Evolutionary conservation across 2,113 vertebrate genomes (phyloP), one percentile per base, ranked within the genome.

Genomic region (Ammodytes dubius): DNA sequence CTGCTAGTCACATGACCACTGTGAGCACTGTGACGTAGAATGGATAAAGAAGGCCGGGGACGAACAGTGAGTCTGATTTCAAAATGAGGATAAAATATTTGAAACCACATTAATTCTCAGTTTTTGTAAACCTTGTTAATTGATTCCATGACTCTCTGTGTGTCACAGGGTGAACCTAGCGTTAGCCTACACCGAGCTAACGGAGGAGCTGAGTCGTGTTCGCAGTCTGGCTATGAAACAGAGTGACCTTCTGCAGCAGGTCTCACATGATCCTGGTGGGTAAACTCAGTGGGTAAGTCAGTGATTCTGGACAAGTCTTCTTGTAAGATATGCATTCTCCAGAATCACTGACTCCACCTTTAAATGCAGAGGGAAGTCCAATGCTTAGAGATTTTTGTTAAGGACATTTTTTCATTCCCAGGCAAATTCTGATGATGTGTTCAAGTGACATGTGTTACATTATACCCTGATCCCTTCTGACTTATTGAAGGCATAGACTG

Each of bases 1-100:
- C 5, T 66, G 9, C 82, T 17, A 69, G 60, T 74, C 78, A 2
- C 86, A 90, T 90, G 89, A 91, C 27, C 1, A 86, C 70, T 94
- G 92, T 77, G 90, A 92, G 27, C 90, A 92, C 87, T 93, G 96
- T 75, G 95, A 97, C 57, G 96, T 97, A 85, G 96, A 96, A 2
- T 97, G 97, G 96, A 95, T 97, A 87, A 97, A 97, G 89, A 97
- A 96, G 89, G 95, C 96, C 10, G 97, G 96, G n/a, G 97, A 97
- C 0, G 97, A 97, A 85, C 97, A 97, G 97, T 97, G 94, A 97
- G 97, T 96, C 10, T 53, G 4, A 11, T 10, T 54, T 64, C 13
- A 6, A 42, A 43, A 43, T 3, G 37, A 52, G 67, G n/a, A 15
- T 2, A 13, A 7, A 7, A 45, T 39, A 35, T 8, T 61, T 47